Percentiles rank a stretch among this genome's conserved stretches.
phyloP scores from a whole-genome alignment of 2,797 vertebrate genomes.

The Tarsius wallacei region DNA sequence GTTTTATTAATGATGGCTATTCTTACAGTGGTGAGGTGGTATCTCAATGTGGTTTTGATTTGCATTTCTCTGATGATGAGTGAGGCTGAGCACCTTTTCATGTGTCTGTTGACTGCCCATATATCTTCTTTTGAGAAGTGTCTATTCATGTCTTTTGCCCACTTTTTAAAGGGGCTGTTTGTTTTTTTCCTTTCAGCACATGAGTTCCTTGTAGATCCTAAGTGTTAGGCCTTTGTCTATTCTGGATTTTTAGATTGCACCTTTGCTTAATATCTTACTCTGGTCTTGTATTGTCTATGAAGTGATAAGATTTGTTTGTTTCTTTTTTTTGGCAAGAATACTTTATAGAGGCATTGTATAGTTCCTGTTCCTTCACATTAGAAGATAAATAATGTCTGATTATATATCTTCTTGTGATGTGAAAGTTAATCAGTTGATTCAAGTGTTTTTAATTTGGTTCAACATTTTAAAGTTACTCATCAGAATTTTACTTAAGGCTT shows the following conservation, averaged over 20 bases:
- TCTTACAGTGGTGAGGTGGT: too few species aligned
- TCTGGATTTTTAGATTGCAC: neutral
- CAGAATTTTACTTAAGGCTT: neutral
- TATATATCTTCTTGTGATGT: neutral
- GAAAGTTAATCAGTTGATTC: neutral
- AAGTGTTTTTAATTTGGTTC: neutral
- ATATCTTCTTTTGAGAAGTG: too few species aligned
- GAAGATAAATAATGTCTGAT: conserved; percentile 1
- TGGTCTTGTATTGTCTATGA: neutral
- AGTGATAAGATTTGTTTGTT: neutral
- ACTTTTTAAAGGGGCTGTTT: too few species aligned
- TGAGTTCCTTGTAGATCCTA: too few species aligned
- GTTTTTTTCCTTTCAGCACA: too few species aligned
- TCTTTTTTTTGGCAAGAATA: neutral
- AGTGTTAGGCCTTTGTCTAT: too few species aligned
- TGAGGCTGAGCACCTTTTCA: too few species aligned
- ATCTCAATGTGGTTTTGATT: too few species aligned
- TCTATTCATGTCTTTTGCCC: too few species aligned
- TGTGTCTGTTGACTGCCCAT: too few species aligned
- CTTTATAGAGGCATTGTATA: neutral
- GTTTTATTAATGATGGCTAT: too few species aligned
- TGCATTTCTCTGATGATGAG: too few species aligned
- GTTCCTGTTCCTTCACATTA: neutral
- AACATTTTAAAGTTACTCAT: conserved; percentile 3
- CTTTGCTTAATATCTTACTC: neutral